phyloP scores from a whole-genome alignment of 2,888 invertebrate species.

The Leucophenga montana region DNA sequence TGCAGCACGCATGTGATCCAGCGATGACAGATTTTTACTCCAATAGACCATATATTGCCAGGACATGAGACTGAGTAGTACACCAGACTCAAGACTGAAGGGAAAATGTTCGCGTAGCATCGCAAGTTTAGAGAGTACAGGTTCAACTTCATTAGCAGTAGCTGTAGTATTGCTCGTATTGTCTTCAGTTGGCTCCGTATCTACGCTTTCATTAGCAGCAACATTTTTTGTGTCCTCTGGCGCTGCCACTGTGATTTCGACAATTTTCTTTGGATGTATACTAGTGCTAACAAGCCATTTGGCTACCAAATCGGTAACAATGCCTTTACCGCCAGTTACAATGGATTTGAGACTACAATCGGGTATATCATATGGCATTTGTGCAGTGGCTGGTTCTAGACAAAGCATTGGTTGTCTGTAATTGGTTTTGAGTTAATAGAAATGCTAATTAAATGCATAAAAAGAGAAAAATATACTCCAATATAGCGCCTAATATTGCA shows the following conservation, averaged over 20 bases:
- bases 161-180: constrained; percentile 2
- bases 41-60: constrained; percentile 94
- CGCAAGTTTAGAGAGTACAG: constrained; percentile 78
- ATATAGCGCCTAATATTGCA: constrained; percentile 79
- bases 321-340: constrained; percentile 81
- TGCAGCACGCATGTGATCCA: constrained; percentile 81
- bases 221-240: constrained; percentile 22
- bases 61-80: constrained; percentile 87
- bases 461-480: constrained; percentile 75
- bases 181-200: background rate
- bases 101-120: constrained; percentile 86
- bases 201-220: constrained; percentile 3
- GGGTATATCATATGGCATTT: constrained; percentile 75
- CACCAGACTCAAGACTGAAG: constrained; percentile 85
- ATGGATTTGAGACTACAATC: constrained; percentile 80
- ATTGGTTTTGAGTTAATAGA: background rate
- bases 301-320: constrained; percentile 90
- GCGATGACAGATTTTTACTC: constrained; percentile 83
- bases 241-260: constrained; percentile 66
- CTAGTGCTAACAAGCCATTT: constrained; percentile 88
- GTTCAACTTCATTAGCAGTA: constrained; percentile 54
- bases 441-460: background rate
- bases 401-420: constrained; percentile 61
- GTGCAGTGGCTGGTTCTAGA: constrained; percentile 73
- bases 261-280: constrained; percentile 78